Evolutionary conservation across 2,113 vertebrate genomes (phyloP).

Genomic region (Peromyscus leucopus): DNA sequence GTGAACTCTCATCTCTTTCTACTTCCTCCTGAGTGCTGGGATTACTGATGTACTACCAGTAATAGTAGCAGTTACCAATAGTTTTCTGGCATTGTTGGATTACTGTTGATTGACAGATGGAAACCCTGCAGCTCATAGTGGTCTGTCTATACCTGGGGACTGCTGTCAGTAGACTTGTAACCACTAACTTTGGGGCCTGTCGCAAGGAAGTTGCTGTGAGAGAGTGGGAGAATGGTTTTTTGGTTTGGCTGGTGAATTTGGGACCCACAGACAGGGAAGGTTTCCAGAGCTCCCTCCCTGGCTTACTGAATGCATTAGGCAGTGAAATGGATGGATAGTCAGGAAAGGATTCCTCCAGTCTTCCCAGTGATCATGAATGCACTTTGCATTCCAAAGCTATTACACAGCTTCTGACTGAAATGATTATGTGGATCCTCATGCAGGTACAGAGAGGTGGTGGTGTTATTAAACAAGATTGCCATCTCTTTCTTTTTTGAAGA

Average conservation of each 20-base stretch:
- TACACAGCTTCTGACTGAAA: neutral
- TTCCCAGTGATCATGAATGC: neutral
- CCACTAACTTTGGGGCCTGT: neutral
- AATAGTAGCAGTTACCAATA: neutral
- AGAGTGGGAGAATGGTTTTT: neutral
- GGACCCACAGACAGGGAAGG: neutral
- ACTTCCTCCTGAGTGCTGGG: too few species aligned
- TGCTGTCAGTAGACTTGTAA: accelerated
- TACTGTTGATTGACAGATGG: neutral
- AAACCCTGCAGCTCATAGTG: neutral
- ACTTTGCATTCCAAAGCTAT: neutral
- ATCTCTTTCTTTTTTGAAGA: neutral
- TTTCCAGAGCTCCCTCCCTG: neutral
- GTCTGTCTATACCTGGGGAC: neutral
- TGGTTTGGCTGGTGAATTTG: neutral
- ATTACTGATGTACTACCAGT: neutral
- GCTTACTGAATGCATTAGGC: neutral
- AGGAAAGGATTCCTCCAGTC: neutral
- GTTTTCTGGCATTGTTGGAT: neutral
- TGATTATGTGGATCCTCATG: accelerated
- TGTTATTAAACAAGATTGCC: neutral
- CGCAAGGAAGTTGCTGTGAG: neutral
- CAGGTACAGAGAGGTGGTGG: neutral
- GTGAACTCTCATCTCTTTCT: neutral
- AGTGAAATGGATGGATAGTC: neutral